phyloP scores from a whole-genome alignment of 2,113 vertebrate species.

The Lates calcarifer region DNA sequence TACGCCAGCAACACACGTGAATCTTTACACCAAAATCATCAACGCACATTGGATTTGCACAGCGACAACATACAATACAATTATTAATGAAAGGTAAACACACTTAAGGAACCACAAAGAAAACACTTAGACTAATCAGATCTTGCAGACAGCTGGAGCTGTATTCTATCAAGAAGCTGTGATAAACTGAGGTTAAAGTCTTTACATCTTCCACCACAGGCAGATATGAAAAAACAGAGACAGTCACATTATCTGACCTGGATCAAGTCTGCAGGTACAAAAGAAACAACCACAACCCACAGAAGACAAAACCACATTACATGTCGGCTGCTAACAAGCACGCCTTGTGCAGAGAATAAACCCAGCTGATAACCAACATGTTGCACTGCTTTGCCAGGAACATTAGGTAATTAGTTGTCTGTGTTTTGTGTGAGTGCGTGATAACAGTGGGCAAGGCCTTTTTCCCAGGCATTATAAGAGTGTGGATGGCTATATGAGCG shows the following conservation, averaged over 20 bases:
- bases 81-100: neutral
- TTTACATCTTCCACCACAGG: constrained; percentile 2
- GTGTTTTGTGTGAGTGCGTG: neutral
- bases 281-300: constrained; percentile 10
- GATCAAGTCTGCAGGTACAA: neutral
- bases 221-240: constrained; percentile 18
- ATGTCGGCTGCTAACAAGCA: neutral
- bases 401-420: constrained; percentile 2
- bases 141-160: neutral
- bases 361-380: constrained; percentile 38
- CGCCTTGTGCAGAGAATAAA: constrained; percentile 32
- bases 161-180: neutral
- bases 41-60: neutral
- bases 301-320: neutral
- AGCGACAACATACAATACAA: neutral
- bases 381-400: constrained; percentile 12
- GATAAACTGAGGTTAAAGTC: neutral
- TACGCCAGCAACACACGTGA: too few species aligned
- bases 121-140: neutral
- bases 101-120: constrained; percentile 1
- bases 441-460: constrained; percentile 36
- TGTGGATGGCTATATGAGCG: neutral
- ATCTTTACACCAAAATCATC: neutral
- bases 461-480: constrained; percentile 1
- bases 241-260: neutral